Conservation (phyloP, 2,888 invertebrate genomes). For the Phyllotreta cruciferae region DNA sequence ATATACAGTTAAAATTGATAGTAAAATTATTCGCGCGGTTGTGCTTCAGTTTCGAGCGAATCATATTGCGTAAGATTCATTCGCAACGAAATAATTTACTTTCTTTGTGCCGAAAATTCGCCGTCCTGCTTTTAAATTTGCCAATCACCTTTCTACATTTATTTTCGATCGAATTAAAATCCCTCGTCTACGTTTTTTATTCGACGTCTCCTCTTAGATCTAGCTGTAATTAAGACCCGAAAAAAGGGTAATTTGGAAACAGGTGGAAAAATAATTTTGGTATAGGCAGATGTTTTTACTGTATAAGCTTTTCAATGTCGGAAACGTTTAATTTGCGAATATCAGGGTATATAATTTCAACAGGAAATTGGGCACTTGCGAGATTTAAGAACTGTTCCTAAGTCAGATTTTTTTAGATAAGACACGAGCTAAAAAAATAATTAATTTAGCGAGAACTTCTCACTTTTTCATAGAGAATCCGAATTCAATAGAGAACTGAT, state of each 20-base stretch:
- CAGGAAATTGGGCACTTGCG: too few species aligned
- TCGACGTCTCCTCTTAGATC: background rate
- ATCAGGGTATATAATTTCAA: too few species aligned
- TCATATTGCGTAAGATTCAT: conserved; percentile 21
- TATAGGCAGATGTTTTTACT: conserved; percentile 5
- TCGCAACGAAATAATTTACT: conserved; percentile 21
- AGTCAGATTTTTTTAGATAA: too few species aligned
- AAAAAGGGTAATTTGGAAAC: conserved; percentile 5
- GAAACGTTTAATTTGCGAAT: too few species aligned
- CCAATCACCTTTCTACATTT: background rate
- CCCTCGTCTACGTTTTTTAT: too few species aligned
- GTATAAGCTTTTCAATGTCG: too few species aligned
- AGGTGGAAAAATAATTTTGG: conserved; percentile 16
- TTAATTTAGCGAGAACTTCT: too few species aligned
- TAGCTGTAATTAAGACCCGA: background rate
- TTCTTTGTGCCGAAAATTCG: conserved; percentile 11
- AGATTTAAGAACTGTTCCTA: too few species aligned
- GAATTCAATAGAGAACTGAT: too few species aligned
- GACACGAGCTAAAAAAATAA: too few species aligned
- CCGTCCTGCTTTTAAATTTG: too few species aligned
- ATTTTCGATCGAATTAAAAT: background rate
- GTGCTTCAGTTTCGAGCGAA: conserved; percentile 6
- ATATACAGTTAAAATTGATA: conserved; percentile 45
- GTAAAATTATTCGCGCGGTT: conserved; percentile 44
- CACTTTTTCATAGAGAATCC: too few species aligned